These are phyloP conservation scores for Malurus cyaneus DNA, from an alignment of 2,113 vertebrate genomes.

Conservation along the genomic window DNA sequence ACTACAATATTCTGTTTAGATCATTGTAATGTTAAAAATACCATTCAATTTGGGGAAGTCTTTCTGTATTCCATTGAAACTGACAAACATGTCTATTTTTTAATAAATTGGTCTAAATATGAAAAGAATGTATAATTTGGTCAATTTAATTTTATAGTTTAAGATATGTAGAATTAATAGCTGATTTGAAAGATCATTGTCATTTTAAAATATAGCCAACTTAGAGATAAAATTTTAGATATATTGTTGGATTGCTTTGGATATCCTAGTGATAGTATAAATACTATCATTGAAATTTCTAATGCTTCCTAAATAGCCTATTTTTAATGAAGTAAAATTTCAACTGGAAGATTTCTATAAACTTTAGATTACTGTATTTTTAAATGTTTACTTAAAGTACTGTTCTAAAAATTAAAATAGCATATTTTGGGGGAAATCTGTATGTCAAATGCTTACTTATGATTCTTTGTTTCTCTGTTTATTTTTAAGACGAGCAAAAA, in stretches of 20 bases:
- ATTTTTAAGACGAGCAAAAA: slow-evolving; percentile 97
- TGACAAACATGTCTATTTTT: neutral
- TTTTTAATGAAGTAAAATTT: neutral
- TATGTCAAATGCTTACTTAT: slow-evolving; percentile 45
- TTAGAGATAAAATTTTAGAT: neutral
- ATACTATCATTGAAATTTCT: neutral
- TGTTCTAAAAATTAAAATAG: neutral
- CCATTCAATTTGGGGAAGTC: neutral
- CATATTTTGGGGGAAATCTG: neutral
- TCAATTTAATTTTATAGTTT: neutral
- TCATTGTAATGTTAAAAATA: neutral
- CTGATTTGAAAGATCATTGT: neutral
- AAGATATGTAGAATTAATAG: neutral
- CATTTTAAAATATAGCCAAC: neutral
- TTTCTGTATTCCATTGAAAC: neutral
- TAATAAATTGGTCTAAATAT: neutral
- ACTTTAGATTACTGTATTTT: neutral
- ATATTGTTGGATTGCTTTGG: neutral
- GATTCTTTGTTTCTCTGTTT: slow-evolving; percentile 74
- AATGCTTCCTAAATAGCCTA: neutral
- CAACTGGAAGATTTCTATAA: neutral
- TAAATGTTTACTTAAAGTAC: neutral
- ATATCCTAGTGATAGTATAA: neutral
- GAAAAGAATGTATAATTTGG: neutral
- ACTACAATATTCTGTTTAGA: neutral